These are phyloP conservation scores for Drosophila truncata DNA, from an alignment of 1,140 invertebrate genomes.

Conservation along the genomic window DNA sequence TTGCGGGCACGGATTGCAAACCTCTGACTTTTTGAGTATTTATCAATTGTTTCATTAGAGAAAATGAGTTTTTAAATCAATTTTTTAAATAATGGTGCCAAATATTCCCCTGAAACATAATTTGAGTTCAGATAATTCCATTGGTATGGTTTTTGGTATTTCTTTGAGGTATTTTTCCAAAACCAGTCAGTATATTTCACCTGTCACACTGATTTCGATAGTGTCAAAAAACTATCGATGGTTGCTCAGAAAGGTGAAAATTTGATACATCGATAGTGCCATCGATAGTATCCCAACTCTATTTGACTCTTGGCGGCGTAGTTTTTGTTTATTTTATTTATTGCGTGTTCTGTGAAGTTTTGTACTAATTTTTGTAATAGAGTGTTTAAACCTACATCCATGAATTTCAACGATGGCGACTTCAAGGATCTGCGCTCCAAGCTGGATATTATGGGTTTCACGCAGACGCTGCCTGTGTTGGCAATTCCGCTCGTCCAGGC, in stretches of 20 bases:
- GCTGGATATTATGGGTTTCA: conserved; percentile 81
- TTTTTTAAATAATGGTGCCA: too few species aligned
- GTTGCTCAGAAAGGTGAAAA: too few species aligned
- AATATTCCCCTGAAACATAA: not conserved
- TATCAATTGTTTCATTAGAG: too few species aligned
- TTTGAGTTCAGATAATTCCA: not conserved
- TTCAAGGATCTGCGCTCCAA: conserved; percentile 81
- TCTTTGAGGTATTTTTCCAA: too few species aligned
- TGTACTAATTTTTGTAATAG: not conserved
- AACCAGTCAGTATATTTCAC: not conserved
- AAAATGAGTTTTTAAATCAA: too few species aligned
- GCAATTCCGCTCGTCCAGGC: conserved; percentile 89
- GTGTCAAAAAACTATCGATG: too few species aligned
- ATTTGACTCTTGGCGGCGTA: conserved; percentile 27
- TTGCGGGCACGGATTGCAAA: too few species aligned
- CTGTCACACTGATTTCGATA: not conserved
- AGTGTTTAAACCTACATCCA: conserved; percentile 7
- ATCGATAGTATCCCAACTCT: too few species aligned
- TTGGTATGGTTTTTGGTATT: not conserved
- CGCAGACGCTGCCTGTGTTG: conserved; percentile 74
- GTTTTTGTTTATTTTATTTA: conserved; percentile 12
- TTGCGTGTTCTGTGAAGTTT: conserved; percentile 23
- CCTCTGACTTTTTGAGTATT: too few species aligned
- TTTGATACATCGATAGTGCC: too few species aligned
- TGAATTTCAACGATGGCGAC: conserved; percentile 72